Conservation (phyloP, 1,140 invertebrate species). For the Olivierus martensii region DNA sequence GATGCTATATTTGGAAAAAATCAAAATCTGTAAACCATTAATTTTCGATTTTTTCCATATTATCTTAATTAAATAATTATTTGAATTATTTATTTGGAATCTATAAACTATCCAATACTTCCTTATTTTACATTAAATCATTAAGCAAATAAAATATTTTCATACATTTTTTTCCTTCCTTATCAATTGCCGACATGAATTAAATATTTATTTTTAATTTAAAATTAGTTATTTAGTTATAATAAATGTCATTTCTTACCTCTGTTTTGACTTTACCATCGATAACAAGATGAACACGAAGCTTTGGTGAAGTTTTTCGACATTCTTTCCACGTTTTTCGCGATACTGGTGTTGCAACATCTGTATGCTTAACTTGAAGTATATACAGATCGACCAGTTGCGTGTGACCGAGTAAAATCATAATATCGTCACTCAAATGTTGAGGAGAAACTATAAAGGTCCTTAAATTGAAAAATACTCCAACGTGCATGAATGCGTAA, state of each 20-base stretch:
- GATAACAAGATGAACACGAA: constrained; percentile 31
- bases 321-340: constrained; percentile 29
- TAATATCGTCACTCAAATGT: constrained; percentile 59
- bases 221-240: background rate
- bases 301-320: constrained; percentile 23
- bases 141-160: no score
- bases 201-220: background rate
- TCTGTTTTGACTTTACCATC: constrained; percentile 27
- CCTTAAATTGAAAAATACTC: constrained; percentile 58
- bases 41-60: no score
- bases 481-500: constrained; percentile 58
- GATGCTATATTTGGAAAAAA: no score
- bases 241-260: constrained; percentile 4
- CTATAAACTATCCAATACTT: no score
- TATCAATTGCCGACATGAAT: no score
- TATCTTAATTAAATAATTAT: no score
- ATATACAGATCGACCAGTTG: constrained; percentile 56
- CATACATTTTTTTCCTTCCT: no score
- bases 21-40: no score
- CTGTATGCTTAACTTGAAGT: constrained; percentile 54
- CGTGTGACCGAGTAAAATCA: constrained; percentile 39
- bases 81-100: no score
- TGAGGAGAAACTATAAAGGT: constrained; percentile 56
- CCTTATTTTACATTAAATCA: no score
- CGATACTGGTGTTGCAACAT: constrained; percentile 17